Base-by-base conservation (phyloP, 2,797 vertebrate genomes). In the Cossypha heuglini region DNA sequence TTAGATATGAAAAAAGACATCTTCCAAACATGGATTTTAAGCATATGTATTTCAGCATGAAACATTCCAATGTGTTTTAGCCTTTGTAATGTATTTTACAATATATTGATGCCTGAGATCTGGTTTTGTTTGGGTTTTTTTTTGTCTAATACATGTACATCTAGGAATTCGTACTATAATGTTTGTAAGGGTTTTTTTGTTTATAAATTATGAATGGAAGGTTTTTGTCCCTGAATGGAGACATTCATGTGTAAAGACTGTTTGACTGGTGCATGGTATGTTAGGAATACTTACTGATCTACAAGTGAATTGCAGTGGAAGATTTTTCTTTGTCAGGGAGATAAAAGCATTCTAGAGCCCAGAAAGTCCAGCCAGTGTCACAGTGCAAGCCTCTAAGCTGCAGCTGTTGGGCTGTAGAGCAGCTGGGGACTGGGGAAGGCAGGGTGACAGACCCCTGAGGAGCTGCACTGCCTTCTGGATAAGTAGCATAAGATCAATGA, bases 291-390 rank as follows among this genome's bases (percentile, higher is more conserved):
- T 93, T 96, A 82, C 78, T 97, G 94, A 94, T 96, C 88, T 91
- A 58, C 93, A 94, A 95, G 94, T 97, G 96, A 97, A 97, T 97
- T 96, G 94, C 86, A 93, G 84, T 90, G 94, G 95, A 97, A 96
- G 86, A 45, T 96, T 98, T 97, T 96, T 96, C 95, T 97, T 97
- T 97, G 97, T 97, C 95, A 93, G 86, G 94, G 45, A 96, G 96
- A 97, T 97, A 95, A 98, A 98, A 97, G 97, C 97, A 97, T 98
- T 98, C 96, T 95, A 94, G 86, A 93, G 80, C 57, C 19, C 0
- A 6, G 66, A 94, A 90, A 96, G 87, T 93, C 84, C 92, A 84
- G 57, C 5, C 18, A 90, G 69, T 88, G 79, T 94, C 82, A 28
- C 7, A 69, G 90, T 19, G 9, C 63, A 88, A 79, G 59, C 51